phyloP scores from a whole-genome alignment of 2,113 vertebrate species.

The Cyphomyrus plagiostoma region DNA sequence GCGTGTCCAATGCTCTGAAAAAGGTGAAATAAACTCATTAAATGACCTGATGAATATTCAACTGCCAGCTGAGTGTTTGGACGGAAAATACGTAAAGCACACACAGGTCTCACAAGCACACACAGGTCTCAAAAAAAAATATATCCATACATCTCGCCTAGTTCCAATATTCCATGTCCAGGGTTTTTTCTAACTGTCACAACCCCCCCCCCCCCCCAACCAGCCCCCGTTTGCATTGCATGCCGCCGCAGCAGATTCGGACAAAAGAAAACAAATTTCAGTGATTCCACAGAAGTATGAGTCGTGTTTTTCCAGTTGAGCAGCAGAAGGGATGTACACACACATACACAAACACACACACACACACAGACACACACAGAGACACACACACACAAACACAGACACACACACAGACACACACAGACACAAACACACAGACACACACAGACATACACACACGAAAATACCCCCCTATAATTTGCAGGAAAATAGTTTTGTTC shows the following conservation, averaged over 20 bases:
- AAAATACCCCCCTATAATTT: slow-evolving; percentile 13
- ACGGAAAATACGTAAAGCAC: slow-evolving; percentile 24
- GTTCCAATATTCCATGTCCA: slow-evolving; percentile 21
- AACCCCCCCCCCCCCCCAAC: slow-evolving; percentile 34
- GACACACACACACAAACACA: background rate
- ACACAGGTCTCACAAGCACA: slow-evolving; percentile 22
- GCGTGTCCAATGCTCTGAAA: background rate
- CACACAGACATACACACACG: too few relatives aligned
- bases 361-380: too few relatives aligned
- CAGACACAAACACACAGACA: background rate
- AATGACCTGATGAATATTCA: slow-evolving; percentile 59
- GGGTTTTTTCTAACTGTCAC: slow-evolving; percentile 40
- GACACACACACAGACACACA: too few relatives aligned
- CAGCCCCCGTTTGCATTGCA: background rate
- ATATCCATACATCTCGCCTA: background rate
- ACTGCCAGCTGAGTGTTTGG: slow-evolving; percentile 60
- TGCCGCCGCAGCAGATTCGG: background rate
- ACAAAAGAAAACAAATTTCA: slow-evolving; percentile 25
- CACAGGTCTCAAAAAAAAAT: slow-evolving; percentile 24
- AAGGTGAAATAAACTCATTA: slow-evolving; percentile 48
- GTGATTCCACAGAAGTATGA: slow-evolving; percentile 18
- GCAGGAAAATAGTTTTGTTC: background rate
- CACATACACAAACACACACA: background rate
- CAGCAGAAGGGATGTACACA: background rate
- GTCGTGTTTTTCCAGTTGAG: slow-evolving; percentile 18